Evolutionary conservation across 2,797 vertebrate species (phyloP).

Genomic region (Serranus cabrilla): DNA sequence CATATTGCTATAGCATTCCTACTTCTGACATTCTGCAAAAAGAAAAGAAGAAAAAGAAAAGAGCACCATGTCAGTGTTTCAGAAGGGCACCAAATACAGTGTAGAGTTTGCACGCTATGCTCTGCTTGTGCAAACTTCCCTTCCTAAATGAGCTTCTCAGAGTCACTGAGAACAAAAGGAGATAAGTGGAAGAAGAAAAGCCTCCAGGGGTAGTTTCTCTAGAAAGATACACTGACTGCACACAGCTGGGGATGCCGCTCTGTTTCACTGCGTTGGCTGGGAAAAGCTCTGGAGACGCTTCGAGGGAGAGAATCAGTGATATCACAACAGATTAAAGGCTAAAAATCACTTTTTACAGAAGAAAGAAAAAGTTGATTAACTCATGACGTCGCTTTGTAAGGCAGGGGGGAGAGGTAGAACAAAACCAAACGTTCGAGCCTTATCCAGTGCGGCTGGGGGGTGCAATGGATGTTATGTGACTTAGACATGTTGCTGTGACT

Average conservation of each 20-base stretch:
- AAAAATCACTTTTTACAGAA: conserved; percentile 33
- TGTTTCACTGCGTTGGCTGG: conserved; percentile 34
- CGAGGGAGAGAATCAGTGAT: conserved; percentile 23
- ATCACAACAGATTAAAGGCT: conserved; percentile 30
- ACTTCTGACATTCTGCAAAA: conserved; percentile 57
- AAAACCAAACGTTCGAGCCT: conserved; percentile 51
- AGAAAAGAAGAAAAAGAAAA: conserved; percentile 37
- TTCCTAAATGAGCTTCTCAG: conserved; percentile 14
- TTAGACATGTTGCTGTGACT: conserved; percentile 18
- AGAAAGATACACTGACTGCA: conserved; percentile 13
- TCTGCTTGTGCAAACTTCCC: conserved; percentile 8
- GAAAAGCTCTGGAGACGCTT: conserved; percentile 8
- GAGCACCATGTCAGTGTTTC: conserved; percentile 55
- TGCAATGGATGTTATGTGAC: conserved; percentile 37
- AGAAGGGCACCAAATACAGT: conserved; percentile 38
- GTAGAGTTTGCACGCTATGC: conserved; percentile 26
- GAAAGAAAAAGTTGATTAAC: conserved; percentile 12
- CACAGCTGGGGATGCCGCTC: conserved; percentile 10
- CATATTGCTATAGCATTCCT: conserved; percentile 44
- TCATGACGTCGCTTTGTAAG: conserved; percentile 48
- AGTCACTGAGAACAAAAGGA: conserved; percentile 24
- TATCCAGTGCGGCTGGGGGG: conserved; percentile 67
- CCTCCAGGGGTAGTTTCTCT: conserved; percentile 11
- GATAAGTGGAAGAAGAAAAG: conserved; percentile 22
- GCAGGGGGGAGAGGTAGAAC: conserved; percentile 79